phyloP scores from a whole-genome alignment of 2,888 invertebrate genomes.

The Caradrina kadenii region DNA sequence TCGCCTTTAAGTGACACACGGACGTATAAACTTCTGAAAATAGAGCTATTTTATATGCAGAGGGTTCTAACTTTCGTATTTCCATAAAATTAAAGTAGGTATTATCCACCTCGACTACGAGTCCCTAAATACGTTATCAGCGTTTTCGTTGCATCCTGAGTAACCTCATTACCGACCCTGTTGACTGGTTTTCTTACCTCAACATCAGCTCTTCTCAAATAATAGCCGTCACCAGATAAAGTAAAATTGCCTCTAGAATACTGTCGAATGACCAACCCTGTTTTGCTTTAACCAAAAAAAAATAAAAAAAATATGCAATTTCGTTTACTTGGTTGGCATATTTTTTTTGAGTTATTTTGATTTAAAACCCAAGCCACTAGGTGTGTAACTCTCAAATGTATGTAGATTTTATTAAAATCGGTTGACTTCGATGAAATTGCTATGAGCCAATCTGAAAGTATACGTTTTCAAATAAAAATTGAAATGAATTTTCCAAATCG shows the following conservation, averaged over 20 bases:
- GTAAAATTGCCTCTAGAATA: background rate
- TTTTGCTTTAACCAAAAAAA: too few species aligned
- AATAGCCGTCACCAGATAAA: background rate
- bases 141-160: background rate
- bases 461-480: too few species aligned
- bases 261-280: background rate
- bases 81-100: background rate
- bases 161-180: background rate
- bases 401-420: too few species aligned
- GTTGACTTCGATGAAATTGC: too few species aligned
- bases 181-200: background rate
- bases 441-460: too few species aligned
- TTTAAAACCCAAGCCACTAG: too few species aligned
- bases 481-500: too few species aligned
- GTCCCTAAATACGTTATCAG: conserved; percentile 6
- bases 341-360: too few species aligned
- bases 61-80: conserved; percentile 3
- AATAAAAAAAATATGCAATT: too few species aligned
- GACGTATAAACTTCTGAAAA: conserved; percentile 8
- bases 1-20: conserved; percentile 9
- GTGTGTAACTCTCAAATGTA: too few species aligned
- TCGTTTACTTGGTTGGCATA: too few species aligned
- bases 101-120: background rate
- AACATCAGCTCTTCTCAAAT: background rate
- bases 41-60: conserved; percentile 3